A percentile compares a stretch with the other conserved stretches of the same genome.
phyloP scores from a whole-genome alignment of 2,797 vertebrate genomes.

The Rhincodon typus region DNA sequence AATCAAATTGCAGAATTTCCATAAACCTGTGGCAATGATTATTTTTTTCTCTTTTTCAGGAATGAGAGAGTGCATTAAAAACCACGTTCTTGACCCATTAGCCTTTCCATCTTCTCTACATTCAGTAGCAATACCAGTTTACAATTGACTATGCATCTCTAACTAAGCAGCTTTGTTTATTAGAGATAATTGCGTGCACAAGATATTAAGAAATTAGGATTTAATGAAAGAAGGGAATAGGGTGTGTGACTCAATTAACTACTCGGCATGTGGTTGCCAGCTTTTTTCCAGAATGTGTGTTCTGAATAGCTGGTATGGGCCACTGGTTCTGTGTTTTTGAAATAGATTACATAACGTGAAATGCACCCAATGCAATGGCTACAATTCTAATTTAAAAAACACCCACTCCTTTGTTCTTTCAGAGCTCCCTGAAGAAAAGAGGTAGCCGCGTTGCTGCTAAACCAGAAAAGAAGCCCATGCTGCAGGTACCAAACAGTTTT shows the following conservation, averaged over 20 bases:
- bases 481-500: constrained; percentile 65
- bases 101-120: not conserved
- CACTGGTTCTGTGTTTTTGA: not conserved
- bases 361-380: not conserved
- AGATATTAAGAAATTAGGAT: not conserved
- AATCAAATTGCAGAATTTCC: not conserved
- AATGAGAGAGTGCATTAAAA: not conserved
- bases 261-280: not conserved
- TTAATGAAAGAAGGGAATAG: not conserved
- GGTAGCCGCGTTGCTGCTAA: constrained; percentile 77
- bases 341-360: not conserved
- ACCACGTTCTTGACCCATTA: not conserved
- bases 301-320: not conserved
- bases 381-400: not conserved
- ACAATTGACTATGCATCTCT: not conserved
- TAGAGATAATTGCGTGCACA: not conserved
- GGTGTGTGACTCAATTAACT: not conserved
- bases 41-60: not conserved
- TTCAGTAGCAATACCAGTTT: not conserved
- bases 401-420: constrained; percentile 40
- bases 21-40: not conserved
- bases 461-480: constrained; percentile 77
- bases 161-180: not conserved
- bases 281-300: not conserved
- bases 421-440: constrained; percentile 92